Evolutionary conservation across 37 sponge, comb jelly and placozoan species (phyloP), one percentile per base, ranked within the genome.

Genomic region (Dysidea cf. avara): DNA sequence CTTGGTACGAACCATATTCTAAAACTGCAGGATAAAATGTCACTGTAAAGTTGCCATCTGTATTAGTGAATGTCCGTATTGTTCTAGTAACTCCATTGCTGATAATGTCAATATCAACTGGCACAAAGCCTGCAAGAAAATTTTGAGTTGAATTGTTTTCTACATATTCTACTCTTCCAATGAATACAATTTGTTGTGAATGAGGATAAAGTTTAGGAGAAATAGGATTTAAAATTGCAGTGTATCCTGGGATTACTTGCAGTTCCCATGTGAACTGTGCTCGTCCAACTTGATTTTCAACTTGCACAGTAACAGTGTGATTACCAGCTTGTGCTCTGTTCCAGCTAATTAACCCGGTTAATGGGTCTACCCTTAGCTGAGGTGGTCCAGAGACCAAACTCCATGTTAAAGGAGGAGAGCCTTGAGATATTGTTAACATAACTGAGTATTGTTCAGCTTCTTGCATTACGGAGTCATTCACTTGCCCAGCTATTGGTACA

Each of bases 1-100:
- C 77, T 13, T 54, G 33, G 36, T 76, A 76, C 4, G 39, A 26
- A 12, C 77, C 77, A 76, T 76, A 76, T 64, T 76, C 77, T 16
- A 55, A 64, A 53, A 39, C 18, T 7, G 77, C 38, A 32, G 77
- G 77, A 49, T 64, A 35, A 51, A 76, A 76, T 7, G 39, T n/a
- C 9, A 13, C 7, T 22, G 77, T 64, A 31, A 76, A 76, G 14
- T 1, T 31, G 2, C 77, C 77, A 76, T 76, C 39, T 9, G 5
- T 9, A 25, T 6, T 30, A 51, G 66, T 64, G 54, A 64, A 64
- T 30, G 66, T 28, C 37, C 7, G 63, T 9, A 76, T 9, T 31
- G 38, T 51, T 33, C 66, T 63, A 9, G 56, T 76, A 2, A 21
- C 39, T 34, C 25, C 40, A 29, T 29, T 9, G 21, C 55, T 7